Percentiles rank a stretch among this genome's conserved stretches.
Conservation (phyloP, 2,113 vertebrate genomes). For the Oncorhynchus mykiss region DNA sequence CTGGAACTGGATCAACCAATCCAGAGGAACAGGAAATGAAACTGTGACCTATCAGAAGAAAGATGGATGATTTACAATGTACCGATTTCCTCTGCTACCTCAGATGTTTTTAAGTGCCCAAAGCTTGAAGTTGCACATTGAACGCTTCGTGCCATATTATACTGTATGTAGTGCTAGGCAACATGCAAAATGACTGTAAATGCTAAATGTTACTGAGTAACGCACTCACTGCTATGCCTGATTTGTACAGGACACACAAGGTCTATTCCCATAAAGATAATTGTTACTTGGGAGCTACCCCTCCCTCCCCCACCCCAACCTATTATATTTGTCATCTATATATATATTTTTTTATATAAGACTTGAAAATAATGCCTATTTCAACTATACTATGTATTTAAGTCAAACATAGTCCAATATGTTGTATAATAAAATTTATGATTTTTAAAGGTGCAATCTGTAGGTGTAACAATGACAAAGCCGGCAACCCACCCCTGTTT, state of each 20-base stretch:
- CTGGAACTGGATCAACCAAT: not conserved
- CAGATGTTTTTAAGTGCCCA: conserved; percentile 70
- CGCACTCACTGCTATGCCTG: conserved; percentile 2
- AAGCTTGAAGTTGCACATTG: conserved; percentile 67
- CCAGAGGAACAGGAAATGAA: not conserved
- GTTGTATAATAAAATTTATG: too few relatives aligned
- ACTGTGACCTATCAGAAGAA: conserved; percentile 9
- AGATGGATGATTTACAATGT: conserved; percentile 28
- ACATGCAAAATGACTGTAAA: conserved; percentile 42
- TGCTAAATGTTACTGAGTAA: conserved; percentile 27
- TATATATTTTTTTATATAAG: too few relatives aligned
- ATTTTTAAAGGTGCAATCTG: too few relatives aligned
- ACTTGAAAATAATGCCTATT: not conserved
- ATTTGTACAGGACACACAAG: conserved; percentile 12
- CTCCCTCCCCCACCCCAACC: not conserved
- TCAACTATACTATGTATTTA: not conserved
- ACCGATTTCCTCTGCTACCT: conserved; percentile 69
- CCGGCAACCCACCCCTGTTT: too few relatives aligned
- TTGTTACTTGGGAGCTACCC: not conserved
- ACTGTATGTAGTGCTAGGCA: conserved; percentile 39
- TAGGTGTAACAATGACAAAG: too few relatives aligned
- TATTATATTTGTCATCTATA: not conserved
- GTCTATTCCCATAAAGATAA: not conserved
- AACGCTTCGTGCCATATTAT: conserved; percentile 65
- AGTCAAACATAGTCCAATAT: too few relatives aligned